phyloP scores from a whole-genome alignment of 1,140 invertebrate genomes.

The Bacillus rossius region DNA sequence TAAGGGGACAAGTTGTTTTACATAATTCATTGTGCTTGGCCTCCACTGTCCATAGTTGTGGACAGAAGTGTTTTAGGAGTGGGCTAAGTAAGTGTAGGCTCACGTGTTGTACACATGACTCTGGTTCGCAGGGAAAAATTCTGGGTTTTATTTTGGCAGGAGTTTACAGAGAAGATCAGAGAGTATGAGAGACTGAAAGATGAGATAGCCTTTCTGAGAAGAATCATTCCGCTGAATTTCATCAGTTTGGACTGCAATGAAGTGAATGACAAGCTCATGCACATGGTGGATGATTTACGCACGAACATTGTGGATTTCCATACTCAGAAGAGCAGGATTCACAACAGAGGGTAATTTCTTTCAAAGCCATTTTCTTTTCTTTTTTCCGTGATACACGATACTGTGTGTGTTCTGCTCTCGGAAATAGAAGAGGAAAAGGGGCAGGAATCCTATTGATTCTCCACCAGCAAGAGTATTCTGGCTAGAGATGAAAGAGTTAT shows the following conservation, averaged over 20 bases:
- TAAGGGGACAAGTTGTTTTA: too few relatives aligned
- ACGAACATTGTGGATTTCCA: slow-evolving; percentile 68
- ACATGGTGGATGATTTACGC: slow-evolving; percentile 60
- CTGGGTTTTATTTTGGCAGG: slow-evolving; percentile 38
- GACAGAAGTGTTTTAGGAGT: slow-evolving; percentile 1
- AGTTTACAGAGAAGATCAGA: slow-evolving; percentile 59
- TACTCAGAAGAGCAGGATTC: slow-evolving; percentile 63
- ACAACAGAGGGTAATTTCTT: slow-evolving; percentile 60
- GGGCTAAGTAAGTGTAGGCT: too few relatives aligned
- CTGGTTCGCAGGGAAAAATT: too few relatives aligned
- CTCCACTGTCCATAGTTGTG: too few relatives aligned
- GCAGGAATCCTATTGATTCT: too few relatives aligned
- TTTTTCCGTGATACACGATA: background rate
- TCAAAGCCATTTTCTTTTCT: background rate
- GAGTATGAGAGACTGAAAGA: slow-evolving; percentile 60
- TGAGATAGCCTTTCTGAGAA: slow-evolving; percentile 60
- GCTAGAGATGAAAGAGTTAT: too few relatives aligned
- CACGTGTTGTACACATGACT: too few relatives aligned
- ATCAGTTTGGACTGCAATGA: slow-evolving; percentile 65
- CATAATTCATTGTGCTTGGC: too few relatives aligned
- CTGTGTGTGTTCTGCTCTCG: too few relatives aligned
- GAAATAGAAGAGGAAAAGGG: too few relatives aligned
- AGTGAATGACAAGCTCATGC: slow-evolving; percentile 66
- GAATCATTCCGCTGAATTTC: slow-evolving; percentile 68
- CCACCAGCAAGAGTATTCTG: too few relatives aligned